Base-by-base conservation (phyloP, 2,797 vertebrate species). In the Sebastes matsubarae region DNA sequence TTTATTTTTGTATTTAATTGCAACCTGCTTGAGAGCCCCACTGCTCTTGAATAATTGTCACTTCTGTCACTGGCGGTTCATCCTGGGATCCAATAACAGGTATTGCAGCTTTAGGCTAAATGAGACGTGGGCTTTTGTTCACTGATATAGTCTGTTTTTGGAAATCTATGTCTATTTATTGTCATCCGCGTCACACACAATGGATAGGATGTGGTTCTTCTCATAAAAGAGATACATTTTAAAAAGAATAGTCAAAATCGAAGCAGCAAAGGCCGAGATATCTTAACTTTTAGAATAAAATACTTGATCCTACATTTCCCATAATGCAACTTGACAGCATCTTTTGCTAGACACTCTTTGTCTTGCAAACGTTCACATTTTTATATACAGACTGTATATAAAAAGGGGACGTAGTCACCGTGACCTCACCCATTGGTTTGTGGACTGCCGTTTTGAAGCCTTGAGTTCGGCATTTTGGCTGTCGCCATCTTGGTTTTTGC, bases 321-420 rank as follows among this genome's bases (percentile, higher is more conserved):
- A 36, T 14, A 14, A 59, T 72, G 38, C 29, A 50, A 52, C 46
- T 72, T 3, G 1, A 42, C 46, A 29, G 59, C 4, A 29, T 46
- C n/a, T 25, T 50, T 22, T 46, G 32, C 38, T 11, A 54, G 30
- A 57, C 24, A 24, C n/a, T 20, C 27, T 63, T 5, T 34, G 18
- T n/a, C 36, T n/a, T 3, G 30, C 0, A 29, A 66, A 57, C 0
- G 5, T 0, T 1, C 24, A 42, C 13, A 25, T 68, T 0, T 32
- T 34, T 50, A 6, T 55, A 8, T 20, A 50, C 18, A 50, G 16
- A 20, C 7, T 20, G 46, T n/a, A 52, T 9, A n/a, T 52, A n/a
- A 0, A 2, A 52, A 52, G 46, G 9, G 8, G 46, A 20, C 18
- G 8, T 46, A 50, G 46, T 50, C 46, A 50, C 16, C 16, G 42